phyloP scores from a whole-genome alignment of 2,888 invertebrate genomes.

The Cylloceria caligata region DNA sequence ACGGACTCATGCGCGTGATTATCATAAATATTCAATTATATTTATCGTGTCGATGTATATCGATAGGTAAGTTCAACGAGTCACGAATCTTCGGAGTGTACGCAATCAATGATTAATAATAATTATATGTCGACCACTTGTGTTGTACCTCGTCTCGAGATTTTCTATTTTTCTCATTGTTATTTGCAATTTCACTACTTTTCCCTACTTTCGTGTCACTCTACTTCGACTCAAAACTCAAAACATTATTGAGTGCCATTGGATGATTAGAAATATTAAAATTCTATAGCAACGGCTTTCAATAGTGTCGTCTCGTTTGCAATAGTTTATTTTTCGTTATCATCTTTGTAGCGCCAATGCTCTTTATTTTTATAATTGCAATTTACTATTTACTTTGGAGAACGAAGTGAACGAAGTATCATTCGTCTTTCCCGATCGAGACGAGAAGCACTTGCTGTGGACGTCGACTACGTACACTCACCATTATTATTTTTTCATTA shows the following conservation, averaged over 20 bases:
- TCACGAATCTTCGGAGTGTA: conserved; percentile 61
- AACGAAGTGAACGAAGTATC: not conserved
- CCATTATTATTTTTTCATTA: conserved; percentile 72
- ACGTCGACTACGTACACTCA: conserved; percentile 79
- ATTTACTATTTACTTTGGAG: conserved; percentile 10
- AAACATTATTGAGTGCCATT: conserved; percentile 26
- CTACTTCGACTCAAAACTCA: not conserved
- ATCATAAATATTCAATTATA: conserved; percentile 11
- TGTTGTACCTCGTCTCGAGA: conserved; percentile 68
- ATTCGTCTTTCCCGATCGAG: conserved; percentile 54
- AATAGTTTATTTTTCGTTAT: not conserved
- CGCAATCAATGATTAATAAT: conserved; percentile 68
- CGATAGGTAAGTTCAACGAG: conserved; percentile 30
- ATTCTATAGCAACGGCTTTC: conserved; percentile 2
- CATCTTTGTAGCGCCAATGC: not conserved
- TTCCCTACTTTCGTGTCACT: conserved; percentile 12
- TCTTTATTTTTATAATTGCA: not conserved
- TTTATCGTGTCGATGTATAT: conserved; percentile 7
- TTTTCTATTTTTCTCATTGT: conserved; percentile 59
- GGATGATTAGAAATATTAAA: not conserved
- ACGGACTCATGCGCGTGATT: not conserved
- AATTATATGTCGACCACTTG: conserved; percentile 66
- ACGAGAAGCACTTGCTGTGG: conserved; percentile 68
- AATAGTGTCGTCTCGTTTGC: not conserved
- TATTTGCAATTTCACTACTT: conserved; percentile 8